These are phyloP conservation scores for Pachypeltis micranthus DNA, from an alignment of 1,140 invertebrate species.

Conservation along the genomic window DNA sequence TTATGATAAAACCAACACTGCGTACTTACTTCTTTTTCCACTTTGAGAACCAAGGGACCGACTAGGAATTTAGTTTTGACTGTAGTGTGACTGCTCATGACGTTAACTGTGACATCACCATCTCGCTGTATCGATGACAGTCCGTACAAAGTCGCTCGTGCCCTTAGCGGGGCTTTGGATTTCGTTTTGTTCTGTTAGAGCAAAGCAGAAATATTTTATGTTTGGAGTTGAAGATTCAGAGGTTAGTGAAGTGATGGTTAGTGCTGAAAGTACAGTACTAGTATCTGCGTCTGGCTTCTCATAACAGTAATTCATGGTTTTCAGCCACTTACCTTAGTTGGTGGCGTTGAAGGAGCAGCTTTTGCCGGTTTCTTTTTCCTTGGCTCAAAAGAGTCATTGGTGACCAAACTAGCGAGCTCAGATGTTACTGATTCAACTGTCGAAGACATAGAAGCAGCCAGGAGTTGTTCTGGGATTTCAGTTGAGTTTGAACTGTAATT, in stretches of 20 bases:
- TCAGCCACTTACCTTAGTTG: constrained; percentile 7
- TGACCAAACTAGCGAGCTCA: not conserved
- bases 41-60: constrained; percentile 61
- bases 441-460: not conserved
- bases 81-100: constrained; percentile 62
- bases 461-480: not conserved
- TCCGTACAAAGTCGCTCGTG: constrained; percentile 64
- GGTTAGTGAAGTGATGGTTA: not conserved
- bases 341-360: not conserved
- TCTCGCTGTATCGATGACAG: constrained; percentile 58
- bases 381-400: constrained; percentile 7
- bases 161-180: constrained; percentile 35
- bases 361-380: constrained; percentile 22
- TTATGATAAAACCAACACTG: too few species aligned
- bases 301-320: too few species aligned
- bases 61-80: constrained; percentile 67
- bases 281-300: too few species aligned
- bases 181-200: constrained; percentile 19
- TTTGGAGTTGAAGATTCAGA: not conserved
- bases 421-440: not conserved
- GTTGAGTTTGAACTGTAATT: not conserved
- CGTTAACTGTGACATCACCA: constrained; percentile 64
- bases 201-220: too few species aligned
- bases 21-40: constrained; percentile 66
- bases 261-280: not conserved